phyloP scores from a whole-genome alignment of 2,797 vertebrate species.

The Sebastiscus tertius region DNA sequence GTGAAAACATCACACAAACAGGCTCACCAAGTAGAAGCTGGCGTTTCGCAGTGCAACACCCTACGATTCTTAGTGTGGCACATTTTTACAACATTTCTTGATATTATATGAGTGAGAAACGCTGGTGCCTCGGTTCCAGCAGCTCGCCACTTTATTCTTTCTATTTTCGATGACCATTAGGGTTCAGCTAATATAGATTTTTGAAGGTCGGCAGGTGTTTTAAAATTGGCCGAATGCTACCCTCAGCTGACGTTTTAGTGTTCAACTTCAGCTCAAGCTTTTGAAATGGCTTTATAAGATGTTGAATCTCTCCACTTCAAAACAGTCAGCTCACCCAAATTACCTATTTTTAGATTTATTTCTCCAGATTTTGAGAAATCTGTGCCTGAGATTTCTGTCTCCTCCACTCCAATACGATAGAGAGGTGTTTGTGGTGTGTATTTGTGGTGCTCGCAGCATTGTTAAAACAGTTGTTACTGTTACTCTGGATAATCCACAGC shows the following conservation, averaged over 20 bases:
- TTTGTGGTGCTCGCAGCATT: neutral
- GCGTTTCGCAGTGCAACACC: conserved; percentile 27
- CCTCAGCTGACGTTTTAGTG: neutral
- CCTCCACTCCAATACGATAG: neutral
- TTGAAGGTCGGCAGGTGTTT: neutral
- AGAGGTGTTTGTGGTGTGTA: neutral
- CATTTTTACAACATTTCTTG: neutral
- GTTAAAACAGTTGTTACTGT: neutral
- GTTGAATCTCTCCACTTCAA: neutral
- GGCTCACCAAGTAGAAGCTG: conserved; percentile 31
- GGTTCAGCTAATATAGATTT: neutral
- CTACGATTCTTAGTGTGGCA: neutral
- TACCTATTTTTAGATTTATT: neutral
- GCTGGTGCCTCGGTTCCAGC: neutral
- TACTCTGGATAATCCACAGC: neutral
- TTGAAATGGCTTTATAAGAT: neutral
- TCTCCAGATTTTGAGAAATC: neutral
- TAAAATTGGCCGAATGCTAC: neutral
- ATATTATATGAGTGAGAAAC: neutral
- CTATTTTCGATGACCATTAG: neutral
- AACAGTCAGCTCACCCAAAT: neutral
- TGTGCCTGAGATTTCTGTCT: neutral
- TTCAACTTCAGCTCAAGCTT: neutral
- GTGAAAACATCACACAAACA: conserved; percentile 44
- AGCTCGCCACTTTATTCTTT: neutral